A percentile compares a stretch with the other conserved stretches of the same genome.
phyloP scores from a whole-genome alignment of 2,113 vertebrate genomes.

The Alces alces region DNA sequence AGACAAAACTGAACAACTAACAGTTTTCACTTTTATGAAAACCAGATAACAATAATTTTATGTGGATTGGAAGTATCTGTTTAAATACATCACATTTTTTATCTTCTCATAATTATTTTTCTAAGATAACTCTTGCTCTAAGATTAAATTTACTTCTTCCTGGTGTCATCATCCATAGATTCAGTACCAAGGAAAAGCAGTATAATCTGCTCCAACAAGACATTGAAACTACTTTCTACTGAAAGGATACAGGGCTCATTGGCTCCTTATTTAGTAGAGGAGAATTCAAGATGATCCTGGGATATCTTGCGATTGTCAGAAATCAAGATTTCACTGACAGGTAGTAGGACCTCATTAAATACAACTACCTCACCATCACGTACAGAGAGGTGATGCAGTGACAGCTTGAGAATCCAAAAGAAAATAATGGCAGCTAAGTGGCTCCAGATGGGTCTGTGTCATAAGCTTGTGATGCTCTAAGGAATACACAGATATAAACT shows the following conservation, averaged over 20 bases:
- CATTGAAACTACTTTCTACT: not conserved
- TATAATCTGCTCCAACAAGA: not conserved
- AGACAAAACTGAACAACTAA: not conserved
- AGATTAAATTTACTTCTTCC: not conserved
- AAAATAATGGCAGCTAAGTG: not conserved
- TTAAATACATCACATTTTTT: not conserved
- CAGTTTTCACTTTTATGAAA: not conserved
- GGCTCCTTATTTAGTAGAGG: not conserved
- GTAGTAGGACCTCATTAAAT: not conserved
- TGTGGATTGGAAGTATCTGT: not conserved
- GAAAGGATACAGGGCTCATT: not conserved
- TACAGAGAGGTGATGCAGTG: not conserved
- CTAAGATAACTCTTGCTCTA: not conserved
- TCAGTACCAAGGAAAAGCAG: not conserved
- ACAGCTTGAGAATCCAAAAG: not conserved
- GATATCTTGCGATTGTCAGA: not conserved
- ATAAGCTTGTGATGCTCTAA: not conserved
- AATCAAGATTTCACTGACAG: not conserved
- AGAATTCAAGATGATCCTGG: not conserved
- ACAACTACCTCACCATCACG: not conserved
- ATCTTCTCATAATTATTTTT: not conserved
- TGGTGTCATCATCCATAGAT: not conserved
- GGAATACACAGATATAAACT: not conserved
- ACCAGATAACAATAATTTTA: not conserved
- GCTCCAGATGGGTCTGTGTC: not conserved